phyloP scores from a whole-genome alignment of 2,888 invertebrate genomes.

The Caenorhabditis parvicauda region DNA sequence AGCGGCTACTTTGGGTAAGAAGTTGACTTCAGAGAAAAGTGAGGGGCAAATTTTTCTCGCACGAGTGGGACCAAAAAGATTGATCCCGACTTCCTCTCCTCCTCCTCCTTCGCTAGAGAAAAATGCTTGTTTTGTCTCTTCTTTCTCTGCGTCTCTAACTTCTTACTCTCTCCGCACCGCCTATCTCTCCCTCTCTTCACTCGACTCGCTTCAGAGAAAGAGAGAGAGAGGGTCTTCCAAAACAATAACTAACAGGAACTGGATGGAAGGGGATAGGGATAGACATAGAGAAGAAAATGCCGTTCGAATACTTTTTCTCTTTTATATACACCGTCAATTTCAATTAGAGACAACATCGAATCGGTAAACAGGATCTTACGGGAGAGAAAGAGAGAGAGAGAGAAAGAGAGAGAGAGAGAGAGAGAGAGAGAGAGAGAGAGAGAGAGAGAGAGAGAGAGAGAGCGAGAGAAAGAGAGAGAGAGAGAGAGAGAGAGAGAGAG shows the following conservation, averaged over 20 bases:
- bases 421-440: not conserved
- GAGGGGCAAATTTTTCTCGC: too few species aligned
- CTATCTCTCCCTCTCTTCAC: too few species aligned
- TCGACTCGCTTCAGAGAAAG: too few species aligned
- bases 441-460: conserved; percentile 14
- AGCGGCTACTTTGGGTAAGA: too few species aligned
- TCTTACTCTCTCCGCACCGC: too few species aligned
- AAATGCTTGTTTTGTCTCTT: too few species aligned
- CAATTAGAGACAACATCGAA: not conserved
- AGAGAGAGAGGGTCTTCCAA: not conserved
- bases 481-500: conserved; percentile 46
- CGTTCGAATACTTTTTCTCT: not conserved
- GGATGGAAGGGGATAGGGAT: not conserved
- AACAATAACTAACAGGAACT: not conserved
- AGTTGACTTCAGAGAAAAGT: too few species aligned
- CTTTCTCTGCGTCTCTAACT: too few species aligned
- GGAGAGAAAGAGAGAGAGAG: not conserved
- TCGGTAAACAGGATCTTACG: not conserved
- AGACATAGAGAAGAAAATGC: not conserved
- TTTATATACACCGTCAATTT: not conserved
- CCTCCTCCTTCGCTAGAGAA: too few species aligned
- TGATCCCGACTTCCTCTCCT: too few species aligned
- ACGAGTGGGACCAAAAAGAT: too few species aligned
- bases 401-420: not conserved
- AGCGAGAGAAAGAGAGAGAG: conserved; percentile 2